Evolutionary conservation across 2,113 vertebrate species (phyloP).

Genomic region (Anguilla japonica): DNA sequence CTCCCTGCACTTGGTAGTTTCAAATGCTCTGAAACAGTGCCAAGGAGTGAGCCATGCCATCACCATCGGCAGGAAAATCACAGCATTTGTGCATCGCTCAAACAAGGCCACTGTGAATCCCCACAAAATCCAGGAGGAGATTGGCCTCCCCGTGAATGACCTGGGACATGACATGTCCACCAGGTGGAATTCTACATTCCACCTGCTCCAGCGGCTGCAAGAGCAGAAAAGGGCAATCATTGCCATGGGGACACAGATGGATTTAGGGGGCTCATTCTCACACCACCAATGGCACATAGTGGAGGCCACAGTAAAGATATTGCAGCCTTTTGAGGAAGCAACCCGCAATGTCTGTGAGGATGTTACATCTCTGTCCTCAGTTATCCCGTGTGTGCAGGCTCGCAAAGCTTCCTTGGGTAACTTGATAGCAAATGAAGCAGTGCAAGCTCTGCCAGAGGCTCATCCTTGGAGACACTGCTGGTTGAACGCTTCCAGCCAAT

Average conservation of each 20-base stretch:
- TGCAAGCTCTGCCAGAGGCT: neutral
- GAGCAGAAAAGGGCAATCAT: constrained; percentile 18
- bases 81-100: constrained; percentile 6
- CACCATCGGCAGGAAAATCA: constrained; percentile 15
- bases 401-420: neutral
- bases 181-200: constrained; percentile 19
- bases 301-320: neutral
- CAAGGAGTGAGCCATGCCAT: constrained; percentile 10
- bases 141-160: constrained; percentile 20
- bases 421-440: neutral
- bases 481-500: neutral
- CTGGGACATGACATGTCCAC: constrained; percentile 13
- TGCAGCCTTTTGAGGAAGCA: too few species aligned
- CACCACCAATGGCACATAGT: neutral
- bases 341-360: neutral
- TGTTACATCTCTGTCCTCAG: neutral
- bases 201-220: constrained; percentile 12
- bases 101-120: neutral
- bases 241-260: neutral
- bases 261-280: neutral
- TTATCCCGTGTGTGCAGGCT: neutral
- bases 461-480: neutral
- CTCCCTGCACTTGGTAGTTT: constrained; percentile 7
- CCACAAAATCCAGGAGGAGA: neutral
- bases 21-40: constrained; percentile 12